A percentile compares a stretch with the other conserved stretches of the same genome.
phyloP scores from a whole-genome alignment of 2,888 invertebrate species.

The Drosophila hamatofila region DNA sequence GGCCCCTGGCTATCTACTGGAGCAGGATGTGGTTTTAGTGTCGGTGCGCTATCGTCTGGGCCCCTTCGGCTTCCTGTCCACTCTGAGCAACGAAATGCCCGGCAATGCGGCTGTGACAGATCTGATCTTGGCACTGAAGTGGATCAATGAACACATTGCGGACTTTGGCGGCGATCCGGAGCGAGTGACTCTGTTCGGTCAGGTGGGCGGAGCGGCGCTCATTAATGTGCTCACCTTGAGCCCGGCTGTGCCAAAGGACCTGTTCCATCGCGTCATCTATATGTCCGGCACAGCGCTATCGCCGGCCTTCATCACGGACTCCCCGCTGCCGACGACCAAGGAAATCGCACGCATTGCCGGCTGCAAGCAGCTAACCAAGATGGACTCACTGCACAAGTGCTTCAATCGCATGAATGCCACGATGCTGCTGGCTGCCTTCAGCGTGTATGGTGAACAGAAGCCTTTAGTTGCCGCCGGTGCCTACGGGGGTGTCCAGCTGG shows the following conservation, averaged over 20 bases:
- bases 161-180: slow-evolving; percentile 86
- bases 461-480: slow-evolving; percentile 61
- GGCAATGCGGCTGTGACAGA: slow-evolving; percentile 87
- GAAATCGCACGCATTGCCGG: slow-evolving; percentile 84
- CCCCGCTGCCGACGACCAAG: slow-evolving; percentile 82
- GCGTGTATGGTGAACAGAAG: slow-evolving; percentile 75
- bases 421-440: slow-evolving; percentile 84
- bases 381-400: slow-evolving; percentile 82
- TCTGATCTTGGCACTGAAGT: slow-evolving; percentile 86
- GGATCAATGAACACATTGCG: slow-evolving; percentile 86
- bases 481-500: slow-evolving; percentile 82
- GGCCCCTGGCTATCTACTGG: slow-evolving; percentile 85
- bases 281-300: slow-evolving; percentile 86
- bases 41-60: slow-evolving; percentile 86
- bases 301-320: slow-evolving; percentile 86
- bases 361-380: slow-evolving; percentile 79
- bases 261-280: slow-evolving; percentile 86
- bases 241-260: slow-evolving; percentile 84
- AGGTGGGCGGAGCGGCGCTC: slow-evolving; percentile 86
- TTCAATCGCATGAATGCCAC: slow-evolving; percentile 83
- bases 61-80: slow-evolving; percentile 86
- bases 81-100: slow-evolving; percentile 86
- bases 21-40: slow-evolving; percentile 86
- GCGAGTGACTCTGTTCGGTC: slow-evolving; percentile 86
- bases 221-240: slow-evolving; percentile 86